Conservation (phyloP, 2,797 vertebrate genomes). For the Sebastes vulpes region DNA sequence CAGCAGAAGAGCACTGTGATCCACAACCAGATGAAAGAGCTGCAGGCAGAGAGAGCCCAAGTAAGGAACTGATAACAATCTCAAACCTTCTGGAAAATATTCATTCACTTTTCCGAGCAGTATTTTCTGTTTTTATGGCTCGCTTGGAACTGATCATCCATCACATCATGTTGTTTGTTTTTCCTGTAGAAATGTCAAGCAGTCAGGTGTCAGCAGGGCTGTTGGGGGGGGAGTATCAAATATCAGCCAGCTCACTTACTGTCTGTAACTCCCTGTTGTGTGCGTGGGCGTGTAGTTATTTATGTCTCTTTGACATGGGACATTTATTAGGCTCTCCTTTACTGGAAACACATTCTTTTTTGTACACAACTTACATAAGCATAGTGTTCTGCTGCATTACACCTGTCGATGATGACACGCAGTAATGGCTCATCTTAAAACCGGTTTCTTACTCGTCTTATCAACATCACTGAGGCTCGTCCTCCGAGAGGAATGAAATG, state of each 20-base stretch:
- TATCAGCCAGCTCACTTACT: background rate
- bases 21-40: conserved; percentile 87
- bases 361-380: background rate
- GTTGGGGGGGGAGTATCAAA: background rate
- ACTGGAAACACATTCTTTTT: background rate
- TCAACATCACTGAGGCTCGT: background rate
- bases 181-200: background rate
- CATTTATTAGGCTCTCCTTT: background rate
- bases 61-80: conserved; percentile 58
- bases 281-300: background rate
- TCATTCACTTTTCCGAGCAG: background rate
- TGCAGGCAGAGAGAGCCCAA: conserved; percentile 91
- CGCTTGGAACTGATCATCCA: background rate
- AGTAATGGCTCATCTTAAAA: background rate
- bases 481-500: background rate
- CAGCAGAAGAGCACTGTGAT: conserved; percentile 86
- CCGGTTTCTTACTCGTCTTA: background rate
- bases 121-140: background rate
- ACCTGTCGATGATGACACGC: fast-evolving
- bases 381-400: background rate
- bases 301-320: background rate
- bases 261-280: background rate
- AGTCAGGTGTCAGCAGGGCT: background rate
- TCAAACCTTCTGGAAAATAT: background rate
- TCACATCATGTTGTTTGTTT: background rate